phyloP scores from a whole-genome alignment of 2,888 invertebrate species.

The Elysia crispata region DNA sequence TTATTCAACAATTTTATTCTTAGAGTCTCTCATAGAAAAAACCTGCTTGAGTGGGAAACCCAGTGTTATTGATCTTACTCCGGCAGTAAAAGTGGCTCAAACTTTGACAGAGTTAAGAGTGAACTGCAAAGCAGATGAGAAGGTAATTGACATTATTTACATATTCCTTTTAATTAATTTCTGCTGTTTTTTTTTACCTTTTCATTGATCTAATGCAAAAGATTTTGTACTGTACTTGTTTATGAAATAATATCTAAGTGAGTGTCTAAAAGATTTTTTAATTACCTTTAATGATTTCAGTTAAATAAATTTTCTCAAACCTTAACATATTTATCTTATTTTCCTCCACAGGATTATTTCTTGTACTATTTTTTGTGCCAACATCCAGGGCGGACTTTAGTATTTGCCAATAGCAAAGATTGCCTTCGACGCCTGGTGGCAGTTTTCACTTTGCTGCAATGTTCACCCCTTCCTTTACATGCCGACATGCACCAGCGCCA shows the following conservation, averaged over 20 bases:
- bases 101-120: slow-evolving; percentile 90
- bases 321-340: no score
- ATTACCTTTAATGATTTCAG: background rate
- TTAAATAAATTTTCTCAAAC: background rate
- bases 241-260: background rate
- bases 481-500: slow-evolving; percentile 93
- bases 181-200: no score
- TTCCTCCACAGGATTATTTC: slow-evolving; percentile 85
- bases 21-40: slow-evolving; percentile 86
- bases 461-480: slow-evolving; percentile 80
- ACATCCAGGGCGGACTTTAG: slow-evolving; percentile 94
- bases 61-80: slow-evolving; percentile 94
- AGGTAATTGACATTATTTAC: slow-evolving; percentile 61
- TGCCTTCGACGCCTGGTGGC: slow-evolving; percentile 87
- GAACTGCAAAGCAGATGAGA: slow-evolving; percentile 76
- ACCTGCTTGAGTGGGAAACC: slow-evolving; percentile 89
- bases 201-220: no score
- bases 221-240: no score
- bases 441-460: slow-evolving; percentile 77
- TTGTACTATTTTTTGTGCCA: slow-evolving; percentile 90
- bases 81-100: slow-evolving; percentile 88
- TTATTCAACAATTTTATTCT: background rate
- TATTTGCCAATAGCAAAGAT: slow-evolving; percentile 90
- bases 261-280: background rate
- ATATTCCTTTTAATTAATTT: no score